phyloP scores from a whole-genome alignment of 2,113 vertebrate species.

The Hypanus sabinus region DNA sequence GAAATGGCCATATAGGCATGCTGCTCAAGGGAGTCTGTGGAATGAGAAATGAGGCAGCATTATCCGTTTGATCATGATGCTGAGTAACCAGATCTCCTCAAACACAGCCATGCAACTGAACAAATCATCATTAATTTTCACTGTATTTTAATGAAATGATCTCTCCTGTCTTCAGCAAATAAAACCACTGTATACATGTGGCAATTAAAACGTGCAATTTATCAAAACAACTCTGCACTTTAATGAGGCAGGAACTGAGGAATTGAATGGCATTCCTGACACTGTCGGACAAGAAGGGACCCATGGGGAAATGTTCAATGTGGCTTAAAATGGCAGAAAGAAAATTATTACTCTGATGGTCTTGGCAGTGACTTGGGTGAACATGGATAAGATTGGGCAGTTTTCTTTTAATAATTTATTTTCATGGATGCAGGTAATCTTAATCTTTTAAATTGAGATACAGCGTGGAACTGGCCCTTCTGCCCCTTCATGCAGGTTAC shows the following conservation, averaged over 20 bases:
- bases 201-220: neutral
- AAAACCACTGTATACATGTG: neutral
- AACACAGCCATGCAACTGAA: neutral
- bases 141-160: neutral
- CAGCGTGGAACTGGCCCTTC: too few species aligned
- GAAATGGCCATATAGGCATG: too few species aligned
- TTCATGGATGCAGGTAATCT: too few species aligned
- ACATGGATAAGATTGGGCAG: neutral
- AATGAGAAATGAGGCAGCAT: neutral
- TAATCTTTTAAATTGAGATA: too few species aligned
- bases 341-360: neutral
- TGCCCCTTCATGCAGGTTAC: too few species aligned
- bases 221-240: neutral
- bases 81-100: neutral
- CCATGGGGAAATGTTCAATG: neutral
- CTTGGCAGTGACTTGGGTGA: neutral
- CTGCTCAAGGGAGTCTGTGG: neutral
- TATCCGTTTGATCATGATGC: neutral
- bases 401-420: too few species aligned
- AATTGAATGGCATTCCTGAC: neutral
- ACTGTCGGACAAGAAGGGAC: too few species aligned
- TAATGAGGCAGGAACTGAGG: neutral
- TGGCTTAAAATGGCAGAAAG: neutral
- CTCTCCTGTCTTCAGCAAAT: neutral
- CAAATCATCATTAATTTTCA: neutral